Base-by-base conservation (phyloP, 2,113 vertebrate genomes). In the Hippoglossus stenolepis region DNA sequence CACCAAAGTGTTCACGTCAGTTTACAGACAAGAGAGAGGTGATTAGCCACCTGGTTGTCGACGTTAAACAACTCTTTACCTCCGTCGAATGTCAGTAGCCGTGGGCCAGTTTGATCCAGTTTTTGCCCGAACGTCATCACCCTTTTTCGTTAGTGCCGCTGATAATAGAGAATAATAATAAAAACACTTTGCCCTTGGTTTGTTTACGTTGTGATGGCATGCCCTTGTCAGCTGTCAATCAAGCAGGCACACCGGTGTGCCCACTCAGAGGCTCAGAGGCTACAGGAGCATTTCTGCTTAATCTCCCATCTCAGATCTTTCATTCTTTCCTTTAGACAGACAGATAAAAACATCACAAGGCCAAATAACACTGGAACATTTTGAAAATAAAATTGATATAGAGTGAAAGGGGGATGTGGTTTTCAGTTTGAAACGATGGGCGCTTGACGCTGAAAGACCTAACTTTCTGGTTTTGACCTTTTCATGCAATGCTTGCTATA, bases 151-250 rank as follows among this genome's bases (percentile, higher is more conserved):
- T 18, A 21, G 5, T 17, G 11, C 62, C 40, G 11, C n/a, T 10
- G 40, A 3, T 15, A 17, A 24, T 47, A 64, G 13, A 24, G 4
- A 17, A 38, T 15, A 35, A 2, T 23, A 10, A 17, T 47, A 47
- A 24, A 47, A 12, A 17, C 20, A 8, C 1, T 24, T 21, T 26
- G 40, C 5, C 40, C 38, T 63, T 28, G 57, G 12, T 21, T 38
- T 51, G 47, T 35, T 70, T n/a, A 7, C 12, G 23, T 15, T 9
- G 24, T 23, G 51, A 47, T 43, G 0, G 31, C 43, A 3, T 43
- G 60, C 20, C 59, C 54, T 56, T 45, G 49, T 56, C 68, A 40
- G 26, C 67, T 43, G 74, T 68, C 80, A 68, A 7, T 73, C 63
- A 72, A 61, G 40, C 56, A 9, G 7, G 51, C 0, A 51, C 51